These are phyloP conservation scores for Aphelenchoides besseyi DNA, from an alignment of 1,140 invertebrate genomes.

Conservation along the genomic window DNA sequence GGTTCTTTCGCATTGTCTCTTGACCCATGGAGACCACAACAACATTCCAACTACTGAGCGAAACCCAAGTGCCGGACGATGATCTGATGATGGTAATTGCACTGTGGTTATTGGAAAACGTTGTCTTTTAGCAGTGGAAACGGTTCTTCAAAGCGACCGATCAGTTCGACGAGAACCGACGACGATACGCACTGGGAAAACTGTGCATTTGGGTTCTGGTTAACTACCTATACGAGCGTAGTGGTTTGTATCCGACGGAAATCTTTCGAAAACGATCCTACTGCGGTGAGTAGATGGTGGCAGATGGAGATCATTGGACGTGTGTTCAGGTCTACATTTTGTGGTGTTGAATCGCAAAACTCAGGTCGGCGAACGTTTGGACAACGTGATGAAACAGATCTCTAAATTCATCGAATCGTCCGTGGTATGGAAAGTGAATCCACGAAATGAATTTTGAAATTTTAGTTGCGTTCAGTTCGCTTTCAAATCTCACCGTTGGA, in stretches of 20 bases:
- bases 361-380: neutral
- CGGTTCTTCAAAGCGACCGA: slow-evolving; percentile 3
- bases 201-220: neutral
- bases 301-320: too few species aligned
- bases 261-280: neutral
- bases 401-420: neutral
- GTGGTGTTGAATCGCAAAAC: neutral
- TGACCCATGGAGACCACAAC: too few species aligned
- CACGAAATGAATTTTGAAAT: too few species aligned
- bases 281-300: neutral
- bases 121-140: slow-evolving; percentile 1
- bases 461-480: neutral
- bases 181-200: neutral
- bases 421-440: neutral
- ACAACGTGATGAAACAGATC: neutral
- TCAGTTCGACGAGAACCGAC: neutral
- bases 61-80: too few species aligned
- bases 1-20: too few species aligned
- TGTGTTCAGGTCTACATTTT: neutral
- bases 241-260: neutral
- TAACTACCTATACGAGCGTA: neutral
- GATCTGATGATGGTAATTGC: too few species aligned
- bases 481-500: neutral
- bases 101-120: too few species aligned
- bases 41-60: too few species aligned